These are phyloP conservation scores for Dryoscopus gambensis DNA, from an alignment of 2,113 vertebrate species.

Conservation along the genomic window DNA sequence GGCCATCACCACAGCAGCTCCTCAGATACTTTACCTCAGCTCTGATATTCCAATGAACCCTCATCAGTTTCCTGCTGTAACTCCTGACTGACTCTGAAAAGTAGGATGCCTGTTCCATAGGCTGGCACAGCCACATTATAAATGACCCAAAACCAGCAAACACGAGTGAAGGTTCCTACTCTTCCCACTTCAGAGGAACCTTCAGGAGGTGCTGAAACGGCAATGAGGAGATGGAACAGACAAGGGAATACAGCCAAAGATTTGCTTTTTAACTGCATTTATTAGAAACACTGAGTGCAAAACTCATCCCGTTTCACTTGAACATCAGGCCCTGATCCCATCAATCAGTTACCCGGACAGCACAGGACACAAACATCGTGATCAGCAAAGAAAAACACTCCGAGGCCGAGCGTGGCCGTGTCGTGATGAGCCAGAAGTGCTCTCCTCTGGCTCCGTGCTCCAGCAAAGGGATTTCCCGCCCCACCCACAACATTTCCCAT, in stretches of 20 bases:
- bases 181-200: neutral
- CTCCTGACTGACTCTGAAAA: fast-evolving
- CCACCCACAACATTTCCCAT: neutral
- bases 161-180: fast-evolving
- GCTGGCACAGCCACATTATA: fast-evolving
- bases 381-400: neutral
- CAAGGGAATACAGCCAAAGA: neutral
- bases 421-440: fast-evolving
- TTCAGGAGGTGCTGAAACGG: neutral
- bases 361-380: neutral
- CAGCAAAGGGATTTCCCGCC: neutral
- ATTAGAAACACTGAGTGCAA: neutral
- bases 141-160: fast-evolving
- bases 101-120: neutral
- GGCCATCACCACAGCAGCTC: fast-evolving
- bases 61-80: neutral
- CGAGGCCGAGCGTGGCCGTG: fast-evolving
- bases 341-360: neutral
- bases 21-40: neutral
- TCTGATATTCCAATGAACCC: neutral
- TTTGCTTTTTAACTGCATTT: neutral
- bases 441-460: neutral
- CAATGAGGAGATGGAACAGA: fast-evolving
- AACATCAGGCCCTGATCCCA: neutral
- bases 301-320: neutral